These are phyloP conservation scores for Neotragus pygmaeus DNA, from an alignment of 2,113 vertebrate species.

Conservation along the genomic window DNA sequence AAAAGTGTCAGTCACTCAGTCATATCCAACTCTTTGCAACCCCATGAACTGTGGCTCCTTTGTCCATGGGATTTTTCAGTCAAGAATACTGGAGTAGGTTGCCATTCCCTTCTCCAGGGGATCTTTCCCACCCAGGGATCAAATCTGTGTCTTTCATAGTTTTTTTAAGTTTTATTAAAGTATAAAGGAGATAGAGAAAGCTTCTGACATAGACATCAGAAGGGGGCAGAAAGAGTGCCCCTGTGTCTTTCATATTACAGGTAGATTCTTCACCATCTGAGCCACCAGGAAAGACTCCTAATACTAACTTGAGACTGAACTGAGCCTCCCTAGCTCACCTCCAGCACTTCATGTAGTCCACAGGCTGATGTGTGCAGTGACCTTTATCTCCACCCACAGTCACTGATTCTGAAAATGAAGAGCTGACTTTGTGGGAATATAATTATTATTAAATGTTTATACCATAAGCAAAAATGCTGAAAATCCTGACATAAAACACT, in stretches of 20 bases:
- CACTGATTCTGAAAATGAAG: background rate
- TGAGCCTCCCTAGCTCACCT: too few species aligned
- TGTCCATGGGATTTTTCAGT: background rate
- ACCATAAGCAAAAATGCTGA: background rate
- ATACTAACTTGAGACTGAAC: background rate
- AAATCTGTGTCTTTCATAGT: rapidly evolving
- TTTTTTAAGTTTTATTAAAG: too few species aligned
- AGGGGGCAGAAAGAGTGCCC: too few species aligned
- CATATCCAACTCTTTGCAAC: background rate
- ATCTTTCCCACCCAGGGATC: background rate
- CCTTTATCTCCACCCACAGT: background rate
- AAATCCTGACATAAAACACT: background rate
- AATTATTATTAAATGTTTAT: slow-evolving; percentile 3
- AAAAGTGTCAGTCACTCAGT: background rate
- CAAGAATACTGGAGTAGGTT: background rate
- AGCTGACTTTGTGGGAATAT: background rate
- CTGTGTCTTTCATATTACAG: background rate
- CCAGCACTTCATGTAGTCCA: background rate
- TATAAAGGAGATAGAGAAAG: too few species aligned
- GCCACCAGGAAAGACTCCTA: background rate
- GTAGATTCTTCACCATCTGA: background rate
- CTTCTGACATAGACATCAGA: too few species aligned
- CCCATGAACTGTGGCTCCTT: background rate
- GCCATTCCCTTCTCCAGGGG: background rate
- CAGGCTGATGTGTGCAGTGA: background rate